Conservation (phyloP, 2,797 vertebrate species). For the Aldrovandia affinis region DNA sequence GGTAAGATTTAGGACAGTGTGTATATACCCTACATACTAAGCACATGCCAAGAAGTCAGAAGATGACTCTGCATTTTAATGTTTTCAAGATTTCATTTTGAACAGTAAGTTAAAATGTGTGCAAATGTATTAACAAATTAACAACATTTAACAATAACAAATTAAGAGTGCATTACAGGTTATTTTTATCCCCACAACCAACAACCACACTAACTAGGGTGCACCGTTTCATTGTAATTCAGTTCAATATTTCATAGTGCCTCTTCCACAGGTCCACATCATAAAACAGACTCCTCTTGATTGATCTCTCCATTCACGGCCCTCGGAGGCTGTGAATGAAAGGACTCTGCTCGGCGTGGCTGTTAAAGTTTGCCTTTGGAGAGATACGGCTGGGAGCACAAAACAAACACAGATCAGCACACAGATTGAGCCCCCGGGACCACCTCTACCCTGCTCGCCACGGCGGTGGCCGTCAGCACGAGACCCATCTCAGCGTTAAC, state of each 20-base stretch:
- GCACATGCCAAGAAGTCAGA: too few species aligned
- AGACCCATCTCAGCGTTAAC: background rate
- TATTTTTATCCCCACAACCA: background rate
- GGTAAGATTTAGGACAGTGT: too few species aligned
- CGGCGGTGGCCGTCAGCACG: background rate
- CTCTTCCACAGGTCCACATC: background rate
- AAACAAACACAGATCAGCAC: background rate
- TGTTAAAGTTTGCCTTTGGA: background rate
- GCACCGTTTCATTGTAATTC: background rate
- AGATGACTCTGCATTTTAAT: too few species aligned
- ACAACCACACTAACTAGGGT: background rate
- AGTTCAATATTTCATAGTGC: background rate
- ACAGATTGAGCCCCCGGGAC: background rate
- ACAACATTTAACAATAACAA: too few species aligned
- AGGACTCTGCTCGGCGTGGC: too few species aligned
- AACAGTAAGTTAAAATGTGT: too few species aligned
- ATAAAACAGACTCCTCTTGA: background rate
- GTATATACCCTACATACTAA: too few species aligned
- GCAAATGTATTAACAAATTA: too few species aligned
- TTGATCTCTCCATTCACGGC: background rate
- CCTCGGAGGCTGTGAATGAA: background rate
- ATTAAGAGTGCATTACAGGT: background rate
- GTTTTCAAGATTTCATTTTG: too few species aligned
- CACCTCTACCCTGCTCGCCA: background rate
- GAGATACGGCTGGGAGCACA: background rate